Evolutionary conservation across 2,797 vertebrate species (phyloP).

Genomic region (Lithobates pipiens): DNA sequence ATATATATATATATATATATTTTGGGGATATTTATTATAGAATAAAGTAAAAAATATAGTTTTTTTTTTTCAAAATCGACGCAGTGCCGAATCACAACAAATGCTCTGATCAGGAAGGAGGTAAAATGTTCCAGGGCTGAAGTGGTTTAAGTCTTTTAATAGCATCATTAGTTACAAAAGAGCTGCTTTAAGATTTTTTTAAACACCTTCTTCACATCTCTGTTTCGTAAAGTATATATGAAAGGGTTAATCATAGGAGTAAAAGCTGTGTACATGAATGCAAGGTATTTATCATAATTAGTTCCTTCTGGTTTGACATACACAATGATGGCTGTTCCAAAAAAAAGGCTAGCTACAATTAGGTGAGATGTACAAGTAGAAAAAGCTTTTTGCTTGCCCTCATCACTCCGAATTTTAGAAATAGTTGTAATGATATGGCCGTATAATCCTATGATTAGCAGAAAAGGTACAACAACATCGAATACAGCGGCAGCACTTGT

Average conservation of each 20-base stretch:
- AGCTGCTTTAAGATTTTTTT: neutral
- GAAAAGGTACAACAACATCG: conserved; percentile 48
- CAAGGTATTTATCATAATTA: conserved; percentile 32
- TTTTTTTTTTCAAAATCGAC: too few species aligned
- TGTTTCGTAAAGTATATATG: conserved; percentile 61
- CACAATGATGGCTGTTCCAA: conserved; percentile 58
- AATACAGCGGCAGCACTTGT: neutral
- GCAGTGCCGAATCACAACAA: too few species aligned
- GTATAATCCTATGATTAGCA: conserved; percentile 63
- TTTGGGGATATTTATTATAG: too few species aligned
- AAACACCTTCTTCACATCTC: conserved; percentile 25
- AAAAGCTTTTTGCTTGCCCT: conserved; percentile 64
- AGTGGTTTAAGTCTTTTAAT: too few species aligned
- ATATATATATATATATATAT: too few species aligned
- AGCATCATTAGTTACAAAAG: too few species aligned
- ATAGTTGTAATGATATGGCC: conserved; percentile 48
- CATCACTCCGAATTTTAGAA: conserved; percentile 59
- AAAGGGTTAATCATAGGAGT: conserved; percentile 58
- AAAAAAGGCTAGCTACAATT: conserved; percentile 65
- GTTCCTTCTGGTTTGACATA: conserved; percentile 32
- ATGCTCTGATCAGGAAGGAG: too few species aligned
- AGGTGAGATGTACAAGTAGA: conserved; percentile 12
- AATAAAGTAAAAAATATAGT: too few species aligned
- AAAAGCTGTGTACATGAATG: conserved; percentile 35
- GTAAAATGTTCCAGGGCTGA: too few species aligned